Base-by-base conservation (phyloP, 2,113 vertebrate genomes). In the Glaucidium brasilianum region DNA sequence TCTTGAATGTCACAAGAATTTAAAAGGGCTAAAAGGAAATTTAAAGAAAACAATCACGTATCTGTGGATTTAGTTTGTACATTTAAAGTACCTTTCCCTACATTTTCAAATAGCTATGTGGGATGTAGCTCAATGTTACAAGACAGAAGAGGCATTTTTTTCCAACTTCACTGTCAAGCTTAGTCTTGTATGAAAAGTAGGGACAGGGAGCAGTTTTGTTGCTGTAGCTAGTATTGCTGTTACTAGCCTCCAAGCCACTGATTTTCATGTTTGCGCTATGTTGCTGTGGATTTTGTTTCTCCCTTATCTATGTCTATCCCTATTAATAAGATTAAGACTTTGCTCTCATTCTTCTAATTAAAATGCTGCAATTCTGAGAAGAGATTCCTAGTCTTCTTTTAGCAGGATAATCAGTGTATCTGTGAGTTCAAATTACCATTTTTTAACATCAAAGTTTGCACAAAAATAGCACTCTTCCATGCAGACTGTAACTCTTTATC, bases 331-430 rank as follows among this genome's bases (percentile, higher is more conserved):
- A 96, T 92, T 94, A 96, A 71, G 76, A 63, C 83, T 91, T 62
- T 71, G 55, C 68, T 88, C 89, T 67, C 63, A 91, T 88, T 91
- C 91, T 94, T 86, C 86, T 74, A 83, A 97, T 81, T 95, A 92
- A 96, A 95, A 94, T 12, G 47, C 68, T 77, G 80, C 71, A 77
- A 95, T 91, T 91, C 86, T 71, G 45, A 75, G 83, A 77, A 91
- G 80, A 89, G 86, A 86, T 84, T 74, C 50, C 73, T 81, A 5
- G 1, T 77, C 76, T 53, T 32, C 82, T 94, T 93, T 94, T 80
- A 95, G 89, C 80, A 78, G 64, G 53, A 56, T 84, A 91, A 92
- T 80, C 88, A 80, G 79, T 83, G 1, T 49, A 74, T 75, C 83
- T 59, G n/a, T 39, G 68, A 94, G 85, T 85, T 94, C 67, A 80